phyloP scores from a whole-genome alignment of 2,113 vertebrate genomes.

The Raphicerus campestris region DNA sequence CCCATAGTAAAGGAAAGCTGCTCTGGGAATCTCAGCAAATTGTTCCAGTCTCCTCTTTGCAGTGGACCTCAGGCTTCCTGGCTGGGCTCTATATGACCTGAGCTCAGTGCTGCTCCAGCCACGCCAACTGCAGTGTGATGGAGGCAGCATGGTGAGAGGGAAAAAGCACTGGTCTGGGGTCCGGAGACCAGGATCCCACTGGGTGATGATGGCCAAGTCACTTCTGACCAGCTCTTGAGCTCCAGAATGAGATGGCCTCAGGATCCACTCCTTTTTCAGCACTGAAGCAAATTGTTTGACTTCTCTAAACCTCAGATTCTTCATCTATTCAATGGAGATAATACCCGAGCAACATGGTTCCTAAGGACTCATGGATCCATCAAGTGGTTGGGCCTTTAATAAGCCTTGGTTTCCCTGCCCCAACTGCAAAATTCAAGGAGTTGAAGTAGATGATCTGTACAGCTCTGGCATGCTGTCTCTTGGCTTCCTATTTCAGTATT shows the following conservation, averaged over 20 bases:
- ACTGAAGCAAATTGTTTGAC: neutral
- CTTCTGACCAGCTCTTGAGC: neutral
- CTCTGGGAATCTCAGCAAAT: neutral
- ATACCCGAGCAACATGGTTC: neutral
- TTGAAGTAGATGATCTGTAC: neutral
- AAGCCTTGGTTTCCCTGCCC: neutral
- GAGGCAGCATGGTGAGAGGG: neutral
- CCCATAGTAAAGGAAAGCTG: neutral
- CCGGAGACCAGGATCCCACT: neutral
- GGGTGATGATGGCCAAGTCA: neutral
- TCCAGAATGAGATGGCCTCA: neutral
- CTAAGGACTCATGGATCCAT: neutral
- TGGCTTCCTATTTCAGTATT: neutral
- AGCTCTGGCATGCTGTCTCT: neutral
- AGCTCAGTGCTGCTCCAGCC: neutral
- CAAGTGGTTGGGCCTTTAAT: neutral
- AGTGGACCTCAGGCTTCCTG: neutral
- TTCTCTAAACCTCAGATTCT: neutral
- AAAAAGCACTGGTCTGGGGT: too few relatives aligned
- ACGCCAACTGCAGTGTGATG: accelerated
- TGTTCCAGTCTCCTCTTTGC: neutral
- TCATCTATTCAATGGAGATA: neutral
- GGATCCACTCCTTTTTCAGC: neutral
- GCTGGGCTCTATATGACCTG: neutral
- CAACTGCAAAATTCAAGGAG: neutral